Base-by-base conservation (phyloP, 1,140 invertebrate genomes). In the Thereuonema tuberculata region DNA sequence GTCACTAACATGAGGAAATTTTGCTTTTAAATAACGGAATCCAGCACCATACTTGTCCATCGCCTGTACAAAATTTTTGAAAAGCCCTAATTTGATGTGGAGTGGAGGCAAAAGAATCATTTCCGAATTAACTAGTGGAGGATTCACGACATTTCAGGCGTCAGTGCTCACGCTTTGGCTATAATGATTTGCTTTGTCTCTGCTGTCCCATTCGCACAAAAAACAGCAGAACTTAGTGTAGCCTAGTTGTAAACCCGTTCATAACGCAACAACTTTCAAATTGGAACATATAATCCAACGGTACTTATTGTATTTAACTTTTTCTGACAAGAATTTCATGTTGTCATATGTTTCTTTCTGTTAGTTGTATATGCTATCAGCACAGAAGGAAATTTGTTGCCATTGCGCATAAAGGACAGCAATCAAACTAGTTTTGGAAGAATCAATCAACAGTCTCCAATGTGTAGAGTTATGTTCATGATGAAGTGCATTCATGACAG, bases 211-310 rank as follows among this genome's bases (percentile, higher is more conserved):
- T 52, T 71, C 61, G 60, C 73, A 75, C 12, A 76, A 56, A 59
- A 67, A 71, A 64, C 72, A 75, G 1, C 63, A 62, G 61, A 67
- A 71, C 60, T 77, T 76, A 48, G 70, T 76, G 64, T 67, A 77
- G 17, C 72, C 72, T 26, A 63, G 57, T 64, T 76, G 73, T 26
- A 72, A 58, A 58, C 73, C 71, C 31, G 70, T 62, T 23, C 73
- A 60, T 61, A 73, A 67, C 9, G 26, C 62, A 2, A 74, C 59
- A 37, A 75, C 69, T 64, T 72, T 74, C 3, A 72, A 68, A 61
- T 74, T 68, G 28, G 64, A 67, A 64, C 64, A 69, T 61, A 71
- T 64, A 24, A 62, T 56, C 69, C 70, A 72, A 0, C 68, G 43
- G 58, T 72, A 63, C 57, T 68, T 46, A 12, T 64, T 9, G 63